Evolutionary conservation across 2,888 invertebrate genomes (phyloP), one percentile per base, ranked within the genome.

Genomic region (Teleiodes luculella): DNA sequence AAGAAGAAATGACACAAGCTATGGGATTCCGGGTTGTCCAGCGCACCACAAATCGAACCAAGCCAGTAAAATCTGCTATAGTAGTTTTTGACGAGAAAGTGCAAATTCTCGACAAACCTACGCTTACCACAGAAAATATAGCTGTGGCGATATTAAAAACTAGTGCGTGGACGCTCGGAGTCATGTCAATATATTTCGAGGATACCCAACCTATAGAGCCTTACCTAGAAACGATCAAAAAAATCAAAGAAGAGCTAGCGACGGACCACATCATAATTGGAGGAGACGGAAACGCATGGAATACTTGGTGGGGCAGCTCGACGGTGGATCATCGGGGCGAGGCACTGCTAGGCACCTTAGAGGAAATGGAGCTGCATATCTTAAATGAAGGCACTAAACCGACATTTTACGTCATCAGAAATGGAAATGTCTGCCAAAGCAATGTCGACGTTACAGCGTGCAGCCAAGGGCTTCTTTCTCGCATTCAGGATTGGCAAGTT

Each of bases 281-380:
- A 28, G 57, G 59, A 3, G 59, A 59, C 33, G 45, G 53, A 10
- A 59, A 59, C 11, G 59, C 56, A 0, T 54, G 54, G 56, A 57
- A 28, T 31, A 37, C 33, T 1, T 55, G 55, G 55, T 57, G 57
- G 55, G 55, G 57, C 0, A 55, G 57, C 13, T 16, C 3, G 20
- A 20, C 3, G 37, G 39, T 36, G 20, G 52, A 54, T 41, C 31
- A 0, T 0, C 48, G 59, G 8, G 54, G 46, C 28, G 46, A 30
- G 11, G 46, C 46, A 3, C 2, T 53, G 5, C 35, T 33, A 2
- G 55, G 53, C 0, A 13, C 14, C 2, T 13, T 58, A 0, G 57
- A 55, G 1, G 52, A 53, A 28, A 28, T 39, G 24, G 41, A 46
- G 8, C 18, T 56, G n/a, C 39, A 52, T 13, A 28, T 55, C 2